Evolutionary conservation across 2,888 invertebrate genomes (phyloP), one percentile per base, ranked within the genome.

Genomic region (Tipula confusa): DNA sequence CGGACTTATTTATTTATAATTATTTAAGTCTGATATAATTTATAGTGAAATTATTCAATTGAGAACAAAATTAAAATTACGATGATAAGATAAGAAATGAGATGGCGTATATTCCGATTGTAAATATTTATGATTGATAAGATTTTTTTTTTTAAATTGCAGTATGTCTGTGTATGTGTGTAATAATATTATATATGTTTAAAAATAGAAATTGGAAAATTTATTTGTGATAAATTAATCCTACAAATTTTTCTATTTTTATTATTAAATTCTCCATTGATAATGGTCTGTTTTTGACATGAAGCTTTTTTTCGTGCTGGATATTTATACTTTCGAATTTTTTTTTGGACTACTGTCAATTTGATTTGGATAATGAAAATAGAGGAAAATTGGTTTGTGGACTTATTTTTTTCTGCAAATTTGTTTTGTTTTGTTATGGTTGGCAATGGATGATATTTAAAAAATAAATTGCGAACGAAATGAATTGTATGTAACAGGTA

Each of bases 321-420:
- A 2, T 64, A 64, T 64, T 64, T 64, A 24, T 64, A 64, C 24
- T 24, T 64, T 64, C 64, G 64, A 64, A 24, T 9, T 64, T 24
- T 64, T 64, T 64, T 64, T 1, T 64, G 64, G 5, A 9, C 64
- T 24, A 64, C 24, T 64, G 64, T 64, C 64, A 64, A 64, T 64
- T 64, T 64, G 64, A 64, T 64, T 64, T 64, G 24, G 64, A 64
- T 64, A 64, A 64, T 64, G 64, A 64, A 64, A 64, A 64, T 64
- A 24, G 24, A 24, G 64, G 24, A 64, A 64, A 64, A 64, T 64
- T 64, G 64, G 64, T 64, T 64, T 64, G 64, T 64, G 64, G 64
- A 64, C 64, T 64, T 64, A 64, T 24, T 64, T 24, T 64, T n/a
- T n/a, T n/a, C n/a, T n/a, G n/a, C n/a, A n/a, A n/a, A n/a, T n/a